Evolutionary conservation across 2,888 invertebrate genomes (phyloP).

Genomic region (Cordilura impudica): DNA sequence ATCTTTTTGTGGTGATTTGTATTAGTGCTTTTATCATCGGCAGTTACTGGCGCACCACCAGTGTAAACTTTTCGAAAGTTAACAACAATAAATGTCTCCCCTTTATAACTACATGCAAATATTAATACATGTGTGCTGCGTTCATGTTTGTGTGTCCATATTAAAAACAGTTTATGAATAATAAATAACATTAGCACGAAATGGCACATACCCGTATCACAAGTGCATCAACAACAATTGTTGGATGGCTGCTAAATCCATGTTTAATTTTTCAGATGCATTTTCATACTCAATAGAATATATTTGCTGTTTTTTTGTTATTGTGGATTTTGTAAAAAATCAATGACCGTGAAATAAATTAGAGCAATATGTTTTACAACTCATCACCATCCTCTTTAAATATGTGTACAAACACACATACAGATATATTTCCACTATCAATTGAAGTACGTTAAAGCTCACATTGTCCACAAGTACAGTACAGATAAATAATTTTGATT

Average conservation of each 20-base stretch:
- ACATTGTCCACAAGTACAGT: too few species aligned
- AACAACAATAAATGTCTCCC: too few species aligned
- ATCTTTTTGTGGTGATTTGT: too few species aligned
- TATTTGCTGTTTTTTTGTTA: not conserved
- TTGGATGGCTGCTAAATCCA: slow-evolving; percentile 22
- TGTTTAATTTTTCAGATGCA: slow-evolving; percentile 6
- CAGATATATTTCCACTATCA: not conserved
- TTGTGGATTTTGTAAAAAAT: slow-evolving; percentile 18
- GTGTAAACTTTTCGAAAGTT: too few species aligned
- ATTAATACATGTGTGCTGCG: too few species aligned
- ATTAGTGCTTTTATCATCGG: too few species aligned
- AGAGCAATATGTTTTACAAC: slow-evolving; percentile 39
- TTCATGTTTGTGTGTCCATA: not conserved
- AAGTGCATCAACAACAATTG: slow-evolving; percentile 14
- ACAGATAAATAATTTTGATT: too few species aligned
- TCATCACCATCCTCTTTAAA: slow-evolving; percentile 4
- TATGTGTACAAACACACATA: not conserved
- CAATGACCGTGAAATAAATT: slow-evolving; percentile 40
- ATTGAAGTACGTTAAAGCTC: not conserved
- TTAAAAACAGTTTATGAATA: not conserved
- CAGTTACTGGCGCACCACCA: too few species aligned
- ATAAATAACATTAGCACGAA: slow-evolving; percentile 19
- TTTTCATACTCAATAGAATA: not conserved
- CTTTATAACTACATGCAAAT: too few species aligned
- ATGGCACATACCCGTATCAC: slow-evolving; percentile 4